These are phyloP conservation scores for Leptothorax acervorum DNA, from an alignment of 2,888 invertebrate genomes.

Conservation along the genomic window DNA sequence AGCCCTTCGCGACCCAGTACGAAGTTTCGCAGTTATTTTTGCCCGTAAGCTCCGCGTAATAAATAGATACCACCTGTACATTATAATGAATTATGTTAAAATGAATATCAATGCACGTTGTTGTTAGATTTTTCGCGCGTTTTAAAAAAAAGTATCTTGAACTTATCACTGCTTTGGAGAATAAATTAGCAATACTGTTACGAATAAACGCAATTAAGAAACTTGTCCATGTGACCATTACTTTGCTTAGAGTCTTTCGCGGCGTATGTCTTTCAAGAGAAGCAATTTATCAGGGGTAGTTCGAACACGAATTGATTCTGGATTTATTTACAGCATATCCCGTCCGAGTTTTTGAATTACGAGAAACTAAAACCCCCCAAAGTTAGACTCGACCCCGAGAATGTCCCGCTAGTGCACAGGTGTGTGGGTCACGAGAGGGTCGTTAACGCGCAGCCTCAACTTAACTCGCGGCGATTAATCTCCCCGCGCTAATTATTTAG, in stretches of 20 bases:
- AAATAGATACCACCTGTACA: background rate
- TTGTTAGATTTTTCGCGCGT: background rate
- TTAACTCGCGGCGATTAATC: conserved; percentile 82
- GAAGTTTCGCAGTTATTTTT: conserved; percentile 32
- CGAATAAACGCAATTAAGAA: background rate
- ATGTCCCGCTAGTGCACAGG: conserved; percentile 35
- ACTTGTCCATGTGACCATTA: background rate
- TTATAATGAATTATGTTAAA: background rate
- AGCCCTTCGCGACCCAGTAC: conserved; percentile 41
- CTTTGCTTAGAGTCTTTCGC: background rate
- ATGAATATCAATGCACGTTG: background rate
- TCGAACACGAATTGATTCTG: background rate
- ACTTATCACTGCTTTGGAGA: background rate
- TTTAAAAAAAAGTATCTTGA: background rate
- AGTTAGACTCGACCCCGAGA: background rate
- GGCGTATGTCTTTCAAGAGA: background rate
- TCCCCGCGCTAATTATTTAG: conserved; percentile 83
- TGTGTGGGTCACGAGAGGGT: conserved; percentile 58
- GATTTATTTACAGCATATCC: background rate
- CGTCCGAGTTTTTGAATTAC: background rate
- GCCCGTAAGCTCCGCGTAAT: background rate
- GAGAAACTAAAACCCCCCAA: background rate
- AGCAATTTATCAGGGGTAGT: background rate
- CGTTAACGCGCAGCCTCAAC: conserved; percentile 68
- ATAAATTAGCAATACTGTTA: background rate